Base-by-base conservation (phyloP, 2,113 vertebrate species). In the Saccopteryx bilineata region DNA sequence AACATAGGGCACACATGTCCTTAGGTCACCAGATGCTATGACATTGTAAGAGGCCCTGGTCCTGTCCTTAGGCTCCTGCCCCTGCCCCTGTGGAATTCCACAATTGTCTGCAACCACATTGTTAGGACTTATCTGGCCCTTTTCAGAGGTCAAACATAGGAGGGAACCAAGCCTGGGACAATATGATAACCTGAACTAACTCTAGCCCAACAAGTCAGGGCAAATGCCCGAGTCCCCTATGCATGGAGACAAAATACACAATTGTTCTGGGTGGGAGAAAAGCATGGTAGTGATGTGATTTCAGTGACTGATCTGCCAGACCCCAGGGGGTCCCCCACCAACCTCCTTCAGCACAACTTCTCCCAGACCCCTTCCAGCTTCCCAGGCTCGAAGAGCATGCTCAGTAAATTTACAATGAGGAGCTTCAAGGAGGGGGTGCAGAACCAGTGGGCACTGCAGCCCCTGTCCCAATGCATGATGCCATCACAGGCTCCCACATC, bases 301-400 rank as follows among this genome's bases (percentile, higher is more conserved):
- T 31, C 28, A 1, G 33, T 2, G 46, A 33, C 19, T 5, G 24
- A 48, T 7, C 7, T 12, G 0, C 33, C 26, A 52, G 15, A 14
- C 33, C 65, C 58, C 46, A 31, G 50, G 39, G 26, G 9, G 1
- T 5, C 63, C n/a, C 18, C 31, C 15, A 4, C 5, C 4, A 12
- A 5, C 12, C 31, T 21, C n/a, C 58, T 33, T 56, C 52, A 14
- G 28, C 69, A 69, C 46, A 31, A 3, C n/a, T 69, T 28, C 87
- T 69, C n/a, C 33, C 33, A 18, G 58, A 3, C 4, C 1, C n/a
- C 14, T 68, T 52, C 39, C 61, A 92, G 80, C 5, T 9, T 28
- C 63, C 4, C 19, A 52, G 80, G 52, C 46, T 79, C 21, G 0
- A 17, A 48, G 13, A 31, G 15, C 52, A 33, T 28, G 3, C 24